phyloP scores from a whole-genome alignment of 2,797 vertebrate species.

The Sebastes vulpes region DNA sequence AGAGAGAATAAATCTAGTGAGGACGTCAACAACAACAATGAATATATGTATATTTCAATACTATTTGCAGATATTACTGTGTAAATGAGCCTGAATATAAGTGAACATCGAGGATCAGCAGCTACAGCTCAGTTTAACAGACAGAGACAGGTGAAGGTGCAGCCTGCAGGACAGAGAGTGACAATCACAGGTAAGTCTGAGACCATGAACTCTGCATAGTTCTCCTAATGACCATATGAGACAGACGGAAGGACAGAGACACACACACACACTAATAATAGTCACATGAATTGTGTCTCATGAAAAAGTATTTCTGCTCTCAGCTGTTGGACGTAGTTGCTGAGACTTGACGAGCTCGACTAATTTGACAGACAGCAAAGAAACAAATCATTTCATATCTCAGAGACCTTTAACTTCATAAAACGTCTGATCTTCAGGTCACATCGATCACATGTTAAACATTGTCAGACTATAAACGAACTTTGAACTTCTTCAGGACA shows the following conservation, averaged over 20 bases:
- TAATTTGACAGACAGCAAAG: background rate
- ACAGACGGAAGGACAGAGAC: background rate
- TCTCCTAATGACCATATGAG: background rate
- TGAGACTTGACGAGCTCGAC: background rate
- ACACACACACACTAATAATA: background rate
- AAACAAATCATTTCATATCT: background rate
- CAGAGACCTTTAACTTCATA: background rate
- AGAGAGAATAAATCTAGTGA: background rate
- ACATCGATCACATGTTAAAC: constrained; percentile 30
- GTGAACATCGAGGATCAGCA: background rate
- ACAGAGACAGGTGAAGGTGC: background rate
- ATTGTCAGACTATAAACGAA: constrained; percentile 42
- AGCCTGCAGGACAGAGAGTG: background rate
- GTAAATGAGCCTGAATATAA: background rate
- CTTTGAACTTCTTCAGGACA: constrained; percentile 45
- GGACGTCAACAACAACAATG: background rate
- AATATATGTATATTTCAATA: background rate
- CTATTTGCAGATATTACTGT: background rate
- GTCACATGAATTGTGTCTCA: constrained; percentile 4
- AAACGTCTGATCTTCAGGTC: background rate
- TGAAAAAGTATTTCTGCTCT: background rate
- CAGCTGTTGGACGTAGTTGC: background rate
- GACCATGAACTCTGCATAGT: background rate
- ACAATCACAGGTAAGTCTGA: constrained; percentile 1
- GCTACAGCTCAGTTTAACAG: constrained; percentile 1